These are phyloP conservation scores for Styela plicata DNA, from an alignment of 23 tunicate genomes.

Conservation along the genomic window DNA sequence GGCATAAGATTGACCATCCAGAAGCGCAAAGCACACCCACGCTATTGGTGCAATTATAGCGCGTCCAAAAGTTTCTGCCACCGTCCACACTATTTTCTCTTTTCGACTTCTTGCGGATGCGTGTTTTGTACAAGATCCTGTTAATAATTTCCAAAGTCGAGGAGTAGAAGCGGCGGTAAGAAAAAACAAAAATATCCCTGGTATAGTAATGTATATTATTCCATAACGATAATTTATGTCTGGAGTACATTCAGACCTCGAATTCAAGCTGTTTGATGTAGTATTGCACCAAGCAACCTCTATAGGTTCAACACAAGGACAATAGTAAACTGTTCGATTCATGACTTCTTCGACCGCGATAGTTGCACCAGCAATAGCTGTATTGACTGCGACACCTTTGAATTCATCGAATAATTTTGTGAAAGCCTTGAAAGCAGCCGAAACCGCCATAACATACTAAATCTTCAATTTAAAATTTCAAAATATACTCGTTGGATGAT, in stretches of 20 bases:
- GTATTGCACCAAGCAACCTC: conserved; percentile 19
- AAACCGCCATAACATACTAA: not conserved
- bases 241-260: conserved; percentile 11
- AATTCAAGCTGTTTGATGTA: not conserved
- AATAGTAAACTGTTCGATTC: conserved; percentile 28
- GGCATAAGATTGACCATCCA: conserved; percentile 54
- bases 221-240: conserved; percentile 46
- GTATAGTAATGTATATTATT: conserved; percentile 33
- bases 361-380: conserved; percentile 33
- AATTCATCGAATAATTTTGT: conserved; percentile 33
- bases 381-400: conserved; percentile 28
- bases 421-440: not conserved
- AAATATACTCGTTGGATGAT: too few relatives aligned
- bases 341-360: conserved; percentile 2
- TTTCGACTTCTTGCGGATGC: conserved; percentile 7
- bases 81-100: not conserved
- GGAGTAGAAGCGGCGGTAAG: conserved; percentile 33
- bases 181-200: conserved; percentile 40
- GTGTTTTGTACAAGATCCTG: conserved; percentile 30
- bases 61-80: conserved; percentile 2
- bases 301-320: conserved; percentile 43
- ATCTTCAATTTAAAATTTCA: too few relatives aligned
- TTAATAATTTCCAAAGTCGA: conserved; percentile 49
- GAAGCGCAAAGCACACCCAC: conserved; percentile 43
- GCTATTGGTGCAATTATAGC: conserved; percentile 45